Evolutionary conservation across 2,113 vertebrate species (phyloP).

Genomic region (Carassius gibelio): DNA sequence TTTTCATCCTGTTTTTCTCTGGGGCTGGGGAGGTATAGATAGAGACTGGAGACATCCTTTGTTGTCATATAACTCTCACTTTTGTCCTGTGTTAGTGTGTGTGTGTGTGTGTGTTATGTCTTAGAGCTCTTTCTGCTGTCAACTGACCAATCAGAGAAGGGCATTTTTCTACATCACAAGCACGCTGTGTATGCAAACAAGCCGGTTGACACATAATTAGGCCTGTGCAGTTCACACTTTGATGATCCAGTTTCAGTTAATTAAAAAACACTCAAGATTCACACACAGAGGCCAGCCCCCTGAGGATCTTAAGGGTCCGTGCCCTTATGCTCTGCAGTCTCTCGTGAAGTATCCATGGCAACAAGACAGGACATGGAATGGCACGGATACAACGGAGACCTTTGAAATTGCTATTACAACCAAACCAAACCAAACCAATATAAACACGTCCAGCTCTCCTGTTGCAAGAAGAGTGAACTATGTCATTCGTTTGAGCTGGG

Average conservation of each 20-base stretch:
- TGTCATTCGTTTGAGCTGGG: neutral
- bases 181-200: slow-evolving; percentile 14
- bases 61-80: neutral
- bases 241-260: slow-evolving; percentile 18
- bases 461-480: slow-evolving; percentile 25
- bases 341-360: slow-evolving; percentile 58
- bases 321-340: slow-evolving; percentile 48
- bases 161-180: slow-evolving; percentile 1
- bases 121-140: neutral
- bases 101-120: neutral
- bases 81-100: neutral
- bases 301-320: slow-evolving; percentile 26
- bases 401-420: neutral
- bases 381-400: slow-evolving; percentile 13
- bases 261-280: slow-evolving; percentile 30
- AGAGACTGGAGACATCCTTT: neutral
- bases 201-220: slow-evolving; percentile 27
- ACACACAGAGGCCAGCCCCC: neutral
- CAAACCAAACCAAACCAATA: slow-evolving; percentile 10
- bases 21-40: neutral
- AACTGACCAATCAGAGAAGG: neutral
- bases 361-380: slow-evolving; percentile 35
- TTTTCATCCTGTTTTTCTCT: slow-evolving; percentile 25
- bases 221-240: slow-evolving; percentile 28
- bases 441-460: neutral